These are phyloP conservation scores for Calypte anna DNA, from an alignment of 2,113 vertebrate species.

Conservation along the genomic window DNA sequence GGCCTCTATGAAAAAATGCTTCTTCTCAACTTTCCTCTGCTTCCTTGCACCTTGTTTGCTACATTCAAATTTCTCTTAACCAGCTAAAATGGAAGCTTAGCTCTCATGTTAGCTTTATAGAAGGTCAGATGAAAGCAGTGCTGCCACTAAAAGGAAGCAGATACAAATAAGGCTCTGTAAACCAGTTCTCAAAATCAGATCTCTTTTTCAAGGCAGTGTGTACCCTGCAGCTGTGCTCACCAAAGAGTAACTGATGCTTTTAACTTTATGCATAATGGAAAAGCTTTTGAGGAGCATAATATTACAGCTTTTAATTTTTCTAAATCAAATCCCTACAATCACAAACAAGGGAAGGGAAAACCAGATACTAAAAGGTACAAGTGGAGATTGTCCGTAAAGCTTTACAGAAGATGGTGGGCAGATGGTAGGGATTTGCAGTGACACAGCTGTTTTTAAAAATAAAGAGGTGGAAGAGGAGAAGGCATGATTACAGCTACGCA, in stretches of 20 bases:
- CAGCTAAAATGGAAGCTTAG: slow-evolving; percentile 55
- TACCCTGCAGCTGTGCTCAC: slow-evolving; percentile 36
- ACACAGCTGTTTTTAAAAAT: slow-evolving; percentile 72
- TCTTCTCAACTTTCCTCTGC: background rate
- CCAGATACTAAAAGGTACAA: slow-evolving; percentile 25
- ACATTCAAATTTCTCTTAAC: slow-evolving; percentile 37
- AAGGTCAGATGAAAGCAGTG: slow-evolving; percentile 56
- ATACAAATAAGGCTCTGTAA: slow-evolving; percentile 41
- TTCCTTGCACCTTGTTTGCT: background rate
- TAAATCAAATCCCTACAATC: background rate
- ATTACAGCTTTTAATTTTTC: background rate
- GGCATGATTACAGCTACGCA: slow-evolving; percentile 11
- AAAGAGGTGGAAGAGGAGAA: slow-evolving; percentile 59
- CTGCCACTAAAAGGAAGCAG: slow-evolving; percentile 50
- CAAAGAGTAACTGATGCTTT: slow-evolving; percentile 34
- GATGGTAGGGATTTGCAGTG: slow-evolving; percentile 63
- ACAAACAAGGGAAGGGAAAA: background rate
- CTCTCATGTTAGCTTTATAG: slow-evolving; percentile 32
- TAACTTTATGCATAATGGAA: slow-evolving; percentile 37
- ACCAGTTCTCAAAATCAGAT: slow-evolving; percentile 11
- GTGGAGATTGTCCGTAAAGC: slow-evolving; percentile 24
- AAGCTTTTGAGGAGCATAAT: slow-evolving; percentile 11
- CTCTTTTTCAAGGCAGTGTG: background rate
- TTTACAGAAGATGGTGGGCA: slow-evolving; percentile 27
- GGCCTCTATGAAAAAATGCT: background rate